Evolutionary conservation across 2,797 vertebrate species (phyloP).

Genomic region (Channallabes apus): DNA sequence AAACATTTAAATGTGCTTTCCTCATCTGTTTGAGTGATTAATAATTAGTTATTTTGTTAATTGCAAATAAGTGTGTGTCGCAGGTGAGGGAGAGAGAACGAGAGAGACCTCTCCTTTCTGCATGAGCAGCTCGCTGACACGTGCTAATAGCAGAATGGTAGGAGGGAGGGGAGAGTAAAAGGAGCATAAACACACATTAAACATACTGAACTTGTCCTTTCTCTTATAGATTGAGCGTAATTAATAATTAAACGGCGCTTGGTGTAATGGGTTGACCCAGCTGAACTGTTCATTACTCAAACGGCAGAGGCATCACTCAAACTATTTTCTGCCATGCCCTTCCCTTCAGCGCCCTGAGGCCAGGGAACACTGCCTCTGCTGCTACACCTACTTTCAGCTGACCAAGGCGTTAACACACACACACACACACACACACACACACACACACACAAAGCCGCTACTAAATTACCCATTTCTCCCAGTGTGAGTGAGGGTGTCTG

Average conservation of each 20-base stretch:
- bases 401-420: conserved; percentile 65
- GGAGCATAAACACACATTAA: conserved; percentile 83
- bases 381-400: conserved; percentile 65
- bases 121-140: conserved; percentile 76
- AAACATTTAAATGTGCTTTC: conserved; percentile 80
- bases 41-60: conserved; percentile 59
- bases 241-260: conserved; percentile 98
- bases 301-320: conserved; percentile 93
- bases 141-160: conserved; percentile 83
- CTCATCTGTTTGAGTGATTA: conserved; percentile 76
- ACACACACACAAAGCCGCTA: conserved; percentile 34
- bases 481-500: conserved; percentile 50
- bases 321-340: conserved; percentile 83
- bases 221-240: conserved; percentile 89
- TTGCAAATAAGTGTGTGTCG: conserved; percentile 48
- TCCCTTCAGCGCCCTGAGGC: conserved; percentile 63
- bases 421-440: conserved; percentile 19
- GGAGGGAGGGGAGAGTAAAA: conserved; percentile 67
- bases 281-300: conserved; percentile 98
- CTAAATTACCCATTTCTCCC: conserved; percentile 64
- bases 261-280: conserved; percentile 97
- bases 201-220: conserved; percentile 92
- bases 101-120: conserved; percentile 61
- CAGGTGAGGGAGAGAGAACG: conserved; percentile 55
- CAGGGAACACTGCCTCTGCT: conserved; percentile 51